These are phyloP conservation scores for Polyergus mexicanus DNA, from an alignment of 1,140 invertebrate genomes.

Conservation along the genomic window DNA sequence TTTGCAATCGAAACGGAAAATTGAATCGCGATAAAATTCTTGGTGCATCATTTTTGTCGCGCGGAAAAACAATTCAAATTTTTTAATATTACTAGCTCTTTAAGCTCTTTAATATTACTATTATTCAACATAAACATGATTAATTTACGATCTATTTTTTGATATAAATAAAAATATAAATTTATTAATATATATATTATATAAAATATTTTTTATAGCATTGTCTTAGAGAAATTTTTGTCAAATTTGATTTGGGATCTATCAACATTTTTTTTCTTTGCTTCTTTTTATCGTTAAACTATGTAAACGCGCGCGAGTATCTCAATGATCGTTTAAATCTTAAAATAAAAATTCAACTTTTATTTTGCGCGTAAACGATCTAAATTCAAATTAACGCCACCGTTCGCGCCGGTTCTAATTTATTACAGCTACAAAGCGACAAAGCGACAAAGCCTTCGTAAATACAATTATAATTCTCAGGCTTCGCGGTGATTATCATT, in stretches of 20 bases:
- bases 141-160: conserved; percentile 1
- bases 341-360: background rate
- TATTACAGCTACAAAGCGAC: background rate
- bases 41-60: conserved; percentile 2
- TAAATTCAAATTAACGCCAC: conserved; percentile 4
- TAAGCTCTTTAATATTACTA: conserved; percentile 10
- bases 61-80: background rate
- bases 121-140: background rate
- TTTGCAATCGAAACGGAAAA: background rate
- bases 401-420: background rate
- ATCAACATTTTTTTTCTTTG: background rate
- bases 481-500: conserved; percentile 7
- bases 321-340: background rate
- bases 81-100: background rate
- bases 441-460: background rate
- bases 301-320: background rate
- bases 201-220: background rate
- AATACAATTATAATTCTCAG: conserved; percentile 8
- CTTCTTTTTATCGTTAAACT: background rate
- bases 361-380: background rate
- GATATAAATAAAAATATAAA: background rate
- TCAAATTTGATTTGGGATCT: background rate
- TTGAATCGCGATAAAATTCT: background rate
- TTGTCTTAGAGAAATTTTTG: background rate
- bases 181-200: background rate